Evolutionary conservation across 2,797 vertebrate species (phyloP).

Genomic region (Pangasius macronema): DNA sequence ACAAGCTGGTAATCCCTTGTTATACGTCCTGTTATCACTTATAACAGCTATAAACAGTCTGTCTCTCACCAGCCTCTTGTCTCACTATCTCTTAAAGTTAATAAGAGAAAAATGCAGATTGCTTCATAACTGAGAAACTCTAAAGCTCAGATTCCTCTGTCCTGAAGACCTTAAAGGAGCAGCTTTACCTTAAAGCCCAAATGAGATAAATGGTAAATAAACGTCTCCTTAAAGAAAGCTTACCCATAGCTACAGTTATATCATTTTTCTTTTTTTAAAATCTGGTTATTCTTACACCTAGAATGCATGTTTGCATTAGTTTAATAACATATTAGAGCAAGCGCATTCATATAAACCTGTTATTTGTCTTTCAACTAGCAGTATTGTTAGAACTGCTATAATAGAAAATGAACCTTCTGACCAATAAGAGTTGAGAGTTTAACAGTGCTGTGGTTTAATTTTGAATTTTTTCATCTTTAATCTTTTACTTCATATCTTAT

Average conservation of each 20-base stretch:
- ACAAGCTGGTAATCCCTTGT: background rate
- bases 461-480: background rate
- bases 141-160: background rate
- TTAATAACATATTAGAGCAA: background rate
- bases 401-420: background rate
- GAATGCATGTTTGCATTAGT: no score
- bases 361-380: background rate
- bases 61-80: background rate
- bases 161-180: background rate
- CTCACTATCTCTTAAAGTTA: background rate
- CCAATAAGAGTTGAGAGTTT: background rate
- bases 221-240: background rate
- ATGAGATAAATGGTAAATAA: background rate
- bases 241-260: background rate
- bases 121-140: background rate
- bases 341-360: background rate
- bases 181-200: background rate
- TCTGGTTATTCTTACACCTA: background rate
- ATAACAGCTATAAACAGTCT: background rate
- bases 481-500: background rate
- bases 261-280: background rate
- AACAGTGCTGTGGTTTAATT: background rate
- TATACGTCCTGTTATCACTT: background rate
- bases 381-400: background rate
- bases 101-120: constrained; percentile 12